Conservation (phyloP, 2,113 vertebrate genomes). For the Xenopus laevis region DNA sequence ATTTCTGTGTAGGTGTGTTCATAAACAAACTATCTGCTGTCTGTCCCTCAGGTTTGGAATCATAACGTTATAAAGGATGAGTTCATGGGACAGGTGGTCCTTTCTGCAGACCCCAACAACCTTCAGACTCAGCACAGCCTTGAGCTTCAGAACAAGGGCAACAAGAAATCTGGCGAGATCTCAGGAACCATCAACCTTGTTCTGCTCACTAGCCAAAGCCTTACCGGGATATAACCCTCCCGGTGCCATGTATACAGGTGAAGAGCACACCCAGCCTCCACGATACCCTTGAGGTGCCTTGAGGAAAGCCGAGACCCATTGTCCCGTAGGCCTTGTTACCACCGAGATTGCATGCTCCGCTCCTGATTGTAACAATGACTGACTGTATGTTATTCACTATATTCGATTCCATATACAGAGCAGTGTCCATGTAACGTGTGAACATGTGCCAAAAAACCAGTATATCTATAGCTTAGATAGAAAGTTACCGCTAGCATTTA, state of each 20-base stretch:
- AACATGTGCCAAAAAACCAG: too few relatives aligned
- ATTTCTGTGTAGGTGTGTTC: too few relatives aligned
- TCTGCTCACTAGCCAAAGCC: constrained; percentile 69
- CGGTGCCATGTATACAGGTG: constrained; percentile 45
- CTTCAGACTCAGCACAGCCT: constrained; percentile 77
- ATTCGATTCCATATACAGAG: too few relatives aligned
- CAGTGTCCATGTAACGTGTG: too few relatives aligned
- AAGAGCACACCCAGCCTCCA: constrained; percentile 8
- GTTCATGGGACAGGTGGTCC: constrained; percentile 82
- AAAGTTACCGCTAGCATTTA: too few relatives aligned
- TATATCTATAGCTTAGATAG: too few relatives aligned
- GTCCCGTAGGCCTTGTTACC: constrained; percentile 6
- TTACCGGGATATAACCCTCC: constrained; percentile 71
- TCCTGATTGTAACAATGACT: too few relatives aligned
- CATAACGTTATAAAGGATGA: constrained; percentile 76
- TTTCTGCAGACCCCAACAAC: constrained; percentile 63
- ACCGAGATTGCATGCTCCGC: too few relatives aligned
- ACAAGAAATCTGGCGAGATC: constrained; percentile 68
- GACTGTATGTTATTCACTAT: too few relatives aligned
- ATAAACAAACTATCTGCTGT: neutral
- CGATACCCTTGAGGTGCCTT: constrained; percentile 55
- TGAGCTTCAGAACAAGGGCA: constrained; percentile 73
- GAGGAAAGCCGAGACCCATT: constrained; percentile 30
- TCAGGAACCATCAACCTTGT: constrained; percentile 69
- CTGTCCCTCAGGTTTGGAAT: constrained; percentile 67